Base-by-base conservation (phyloP, 2,888 invertebrate species). In the Drosophila subquinaria region DNA sequence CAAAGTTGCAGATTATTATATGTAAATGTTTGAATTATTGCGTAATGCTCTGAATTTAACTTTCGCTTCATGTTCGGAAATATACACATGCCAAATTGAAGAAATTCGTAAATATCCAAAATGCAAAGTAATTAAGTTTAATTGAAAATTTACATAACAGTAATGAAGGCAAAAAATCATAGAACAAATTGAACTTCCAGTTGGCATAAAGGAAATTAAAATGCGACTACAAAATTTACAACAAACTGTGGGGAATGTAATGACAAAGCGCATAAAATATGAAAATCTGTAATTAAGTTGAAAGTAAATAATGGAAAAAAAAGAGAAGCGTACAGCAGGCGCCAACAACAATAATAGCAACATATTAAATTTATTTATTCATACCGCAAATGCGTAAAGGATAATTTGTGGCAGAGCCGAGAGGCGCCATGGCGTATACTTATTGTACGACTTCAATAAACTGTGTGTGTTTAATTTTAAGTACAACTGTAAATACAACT, bases 401-500 rank as follows among this genome's bases (percentile, higher is more conserved):
- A 70, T 73, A 30, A 60, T 63, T 63, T 60, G 51, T 47, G 59
- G 62, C 50, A 45, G 20, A 53, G 55, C 38, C 53, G 56, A 36
- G 43, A 38, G 64, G 68, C 67, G 36, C 40, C 55, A 50, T 38
- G 20, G 20, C 47, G 17, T 63, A 36, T 59, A 55, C 53, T 45
- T 56, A 47, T 45, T 51, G 27, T 57, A 42, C 57, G 56, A 43
- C 43, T 50, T 59, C 73, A 64, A 67, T 50, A 69, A 48, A 57
- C 65, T 47, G 65, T 60, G 66, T 66, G 64, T 53, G 71, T 66
- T 66, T 66, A 71, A 62, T 53, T 69, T 81, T 69, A 81, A 77
- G 69, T 66, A 57, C 73, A 60, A 70, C 55, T 88, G 83, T 87
- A 81, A 76, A 82, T 78, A 62, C 65, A 76, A 73, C 71, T 55